Conservation (phyloP, 2,113 vertebrate genomes). For the Oxygymnocypris stewartii region DNA sequence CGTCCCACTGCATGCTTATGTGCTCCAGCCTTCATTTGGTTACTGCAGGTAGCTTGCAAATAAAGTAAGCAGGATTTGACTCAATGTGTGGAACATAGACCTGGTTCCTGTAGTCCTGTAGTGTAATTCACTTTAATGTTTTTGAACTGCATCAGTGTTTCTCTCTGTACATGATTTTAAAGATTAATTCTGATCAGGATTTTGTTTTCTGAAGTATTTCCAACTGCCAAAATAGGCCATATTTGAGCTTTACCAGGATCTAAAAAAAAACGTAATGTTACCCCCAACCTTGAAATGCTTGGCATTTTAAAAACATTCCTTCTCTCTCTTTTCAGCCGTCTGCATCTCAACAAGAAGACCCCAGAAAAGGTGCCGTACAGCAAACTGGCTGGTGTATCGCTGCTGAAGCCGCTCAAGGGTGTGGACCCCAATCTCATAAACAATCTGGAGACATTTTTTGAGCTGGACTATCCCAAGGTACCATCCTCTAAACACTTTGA, state of each 20-base stretch:
- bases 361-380: slow-evolving; percentile 88
- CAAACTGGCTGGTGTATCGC: slow-evolving; percentile 89
- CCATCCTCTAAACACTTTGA: neutral
- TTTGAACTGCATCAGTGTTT: neutral
- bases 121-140: neutral
- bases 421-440: slow-evolving; percentile 94
- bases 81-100: neutral
- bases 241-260: neutral
- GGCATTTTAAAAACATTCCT: neutral
- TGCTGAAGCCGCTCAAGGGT: slow-evolving; percentile 93
- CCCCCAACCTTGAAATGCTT: neutral
- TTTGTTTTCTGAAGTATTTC: neutral
- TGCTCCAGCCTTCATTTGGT: neutral
- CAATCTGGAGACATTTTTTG: slow-evolving; percentile 98
- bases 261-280: neutral
- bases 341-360: slow-evolving; percentile 90
- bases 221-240: neutral
- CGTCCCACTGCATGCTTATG: too few relatives aligned
- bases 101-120: neutral
- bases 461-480: slow-evolving; percentile 93
- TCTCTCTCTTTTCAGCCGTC: slow-evolving; percentile 74
- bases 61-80: neutral
- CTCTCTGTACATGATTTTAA: neutral
- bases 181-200: neutral
- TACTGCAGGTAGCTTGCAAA: slow-evolving; percentile 8